Evolutionary conservation across 2,113 vertebrate genomes (phyloP).

Genomic region (Tichodroma muraria): DNA sequence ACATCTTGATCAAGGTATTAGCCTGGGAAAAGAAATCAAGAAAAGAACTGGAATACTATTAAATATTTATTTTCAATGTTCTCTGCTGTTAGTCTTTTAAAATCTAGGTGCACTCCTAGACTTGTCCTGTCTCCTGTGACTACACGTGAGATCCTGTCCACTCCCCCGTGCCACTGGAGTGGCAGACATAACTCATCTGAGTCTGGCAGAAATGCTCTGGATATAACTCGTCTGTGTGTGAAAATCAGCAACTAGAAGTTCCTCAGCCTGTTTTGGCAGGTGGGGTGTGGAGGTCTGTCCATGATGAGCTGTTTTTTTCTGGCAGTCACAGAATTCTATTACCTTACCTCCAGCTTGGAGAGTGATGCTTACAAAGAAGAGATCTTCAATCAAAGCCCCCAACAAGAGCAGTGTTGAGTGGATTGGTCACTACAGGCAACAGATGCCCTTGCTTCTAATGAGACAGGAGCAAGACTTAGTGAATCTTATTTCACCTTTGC

Average conservation of each 20-base stretch:
- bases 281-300: neutral
- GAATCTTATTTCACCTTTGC: neutral
- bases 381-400: neutral
- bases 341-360: neutral
- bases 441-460: neutral
- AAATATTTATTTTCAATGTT: neutral
- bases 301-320: neutral
- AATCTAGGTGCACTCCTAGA: neutral
- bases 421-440: neutral
- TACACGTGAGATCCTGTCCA: accelerated
- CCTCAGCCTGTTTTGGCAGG: neutral
- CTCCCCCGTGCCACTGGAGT: accelerated
- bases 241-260: neutral
- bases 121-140: neutral
- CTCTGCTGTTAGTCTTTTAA: neutral
- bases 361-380: neutral
- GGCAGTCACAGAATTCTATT: neutral
- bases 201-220: neutral
- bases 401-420: neutral
- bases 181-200: neutral
- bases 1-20: neutral
- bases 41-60: neutral
- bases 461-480: neutral
- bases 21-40: neutral
- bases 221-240: neutral